Evolutionary conservation across 1,140 invertebrate species (phyloP).

Genomic region (Rhyzopertha dominica): DNA sequence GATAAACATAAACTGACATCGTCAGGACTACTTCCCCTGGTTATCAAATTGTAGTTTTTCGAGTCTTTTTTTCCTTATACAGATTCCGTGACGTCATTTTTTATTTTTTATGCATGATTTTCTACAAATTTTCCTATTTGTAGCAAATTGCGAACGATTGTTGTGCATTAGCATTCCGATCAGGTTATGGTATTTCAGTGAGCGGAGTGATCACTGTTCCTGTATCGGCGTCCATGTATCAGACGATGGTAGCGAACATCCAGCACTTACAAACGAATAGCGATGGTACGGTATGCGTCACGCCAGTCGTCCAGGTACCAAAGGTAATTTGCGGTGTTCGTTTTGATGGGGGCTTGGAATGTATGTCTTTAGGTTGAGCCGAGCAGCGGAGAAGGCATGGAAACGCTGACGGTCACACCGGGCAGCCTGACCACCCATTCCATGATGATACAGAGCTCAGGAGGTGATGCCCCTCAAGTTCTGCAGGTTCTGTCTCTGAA

Average conservation of each 20-base stretch:
- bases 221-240: conserved; percentile 92
- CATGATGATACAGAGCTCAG: conserved; percentile 70
- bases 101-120: conserved; percentile 7
- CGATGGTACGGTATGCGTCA: conserved; percentile 73
- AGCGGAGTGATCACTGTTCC: conserved; percentile 94
- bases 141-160: too few species aligned
- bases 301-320: conserved; percentile 75
- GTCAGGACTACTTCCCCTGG: background rate
- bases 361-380: conserved; percentile 60
- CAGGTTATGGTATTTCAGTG: conserved; percentile 60
- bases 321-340: conserved; percentile 45
- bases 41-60: background rate
- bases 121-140: too few species aligned
- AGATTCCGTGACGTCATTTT: background rate
- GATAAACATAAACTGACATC: background rate
- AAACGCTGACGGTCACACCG: conserved; percentile 62
- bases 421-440: conserved; percentile 63
- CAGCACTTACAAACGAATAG: conserved; percentile 70
- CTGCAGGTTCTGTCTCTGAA: conserved; percentile 77
- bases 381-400: conserved; percentile 58
- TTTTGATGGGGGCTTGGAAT: too few species aligned
- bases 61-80: conserved; percentile 10
- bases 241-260: conserved; percentile 91
- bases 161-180: conserved; percentile 12
- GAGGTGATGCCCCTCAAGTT: conserved; percentile 66